Base-by-base conservation (phyloP, 2,888 invertebrate species). In the Diachrysia chrysitis region DNA sequence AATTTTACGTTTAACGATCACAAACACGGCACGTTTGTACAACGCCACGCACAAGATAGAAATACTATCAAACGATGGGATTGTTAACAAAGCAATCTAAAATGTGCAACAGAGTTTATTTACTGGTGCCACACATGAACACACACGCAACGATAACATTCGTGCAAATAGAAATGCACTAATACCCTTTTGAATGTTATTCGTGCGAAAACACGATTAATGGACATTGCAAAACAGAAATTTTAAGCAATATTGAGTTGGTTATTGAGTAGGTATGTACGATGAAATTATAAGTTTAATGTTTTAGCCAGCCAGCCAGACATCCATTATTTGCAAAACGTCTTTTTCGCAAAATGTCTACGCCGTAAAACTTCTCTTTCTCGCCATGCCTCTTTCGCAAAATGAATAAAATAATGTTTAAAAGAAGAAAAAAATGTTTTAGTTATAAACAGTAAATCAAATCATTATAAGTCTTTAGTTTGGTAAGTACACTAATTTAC, bases 91-190 rank as follows among this genome's bases (percentile, higher is more conserved):
- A 75, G 72, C 73, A 71, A 79, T 80, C 78, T 78, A 73, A 81
- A 79, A 71, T 77, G 73, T 79, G 75, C 75, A 81, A 63, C 71
- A 4, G 19, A 35, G 82, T 82, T 82, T 85, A 74, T 85, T 79
- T 83, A 73, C 55, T 59, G 63, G 63, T 51, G 48, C 35, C 58
- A 53, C 75, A 71, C 64, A 76, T 78, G 72, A 73, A 69, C 63
- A 73, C 74, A 79, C 61, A 46, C 59, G 58, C 63, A 59, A 25
- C 19, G 37, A 46, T 62, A 56, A 61, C 61, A 62, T 70, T 66
- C 55, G 42, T 59, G 58, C 64, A 58, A 68, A 73, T 37, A 78
- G 29, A 74, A 72, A 69, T 71, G 62, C 68, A 71, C 35, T 71
- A 67, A 74, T 69, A 70, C 55, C 29, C 16, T n/a, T 17, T 46